phyloP scores from a whole-genome alignment of 2,888 invertebrate genomes.

The Polydrusus tereticollis region DNA sequence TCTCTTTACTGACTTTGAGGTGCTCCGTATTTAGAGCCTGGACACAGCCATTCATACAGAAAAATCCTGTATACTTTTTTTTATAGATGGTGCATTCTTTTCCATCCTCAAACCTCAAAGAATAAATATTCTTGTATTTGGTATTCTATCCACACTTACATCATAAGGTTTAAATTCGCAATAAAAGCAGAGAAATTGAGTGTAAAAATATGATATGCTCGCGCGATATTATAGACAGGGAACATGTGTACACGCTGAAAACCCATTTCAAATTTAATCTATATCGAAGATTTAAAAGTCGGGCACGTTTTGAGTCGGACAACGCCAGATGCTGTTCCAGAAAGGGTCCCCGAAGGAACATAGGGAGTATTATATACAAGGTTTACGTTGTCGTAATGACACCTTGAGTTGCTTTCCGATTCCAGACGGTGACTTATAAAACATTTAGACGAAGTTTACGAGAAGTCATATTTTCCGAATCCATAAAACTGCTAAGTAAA shows the following conservation, averaged over 20 bases:
- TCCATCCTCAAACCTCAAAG: no score
- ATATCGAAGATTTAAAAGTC: constrained; percentile 49
- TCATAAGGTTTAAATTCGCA: constrained; percentile 51
- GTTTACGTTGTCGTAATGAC: constrained; percentile 50
- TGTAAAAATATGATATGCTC: constrained; percentile 47
- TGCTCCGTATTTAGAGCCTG: no score
- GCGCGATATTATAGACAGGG: constrained; percentile 46
- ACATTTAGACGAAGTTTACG: constrained; percentile 22
- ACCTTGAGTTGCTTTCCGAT: constrained; percentile 41
- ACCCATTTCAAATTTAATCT: constrained; percentile 48
- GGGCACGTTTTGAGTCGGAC: constrained; percentile 50
- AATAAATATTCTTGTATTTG: no score
- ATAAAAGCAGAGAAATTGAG: constrained; percentile 47
- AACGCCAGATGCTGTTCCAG: constrained; percentile 42
- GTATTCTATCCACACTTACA: constrained; percentile 17
- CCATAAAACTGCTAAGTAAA: no score
- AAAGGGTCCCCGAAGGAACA: constrained; percentile 44
- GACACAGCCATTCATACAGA: no score
- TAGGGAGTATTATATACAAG: constrained; percentile 48
- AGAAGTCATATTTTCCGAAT: not conserved
- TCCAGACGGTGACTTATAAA: constrained; percentile 30
- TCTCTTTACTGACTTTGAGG: no score
- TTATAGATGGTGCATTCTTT: no score
- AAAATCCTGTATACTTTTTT: no score
- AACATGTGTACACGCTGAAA: constrained; percentile 43